phyloP scores from a whole-genome alignment of 2,888 invertebrate genomes.

The Xestia xanthographa region DNA sequence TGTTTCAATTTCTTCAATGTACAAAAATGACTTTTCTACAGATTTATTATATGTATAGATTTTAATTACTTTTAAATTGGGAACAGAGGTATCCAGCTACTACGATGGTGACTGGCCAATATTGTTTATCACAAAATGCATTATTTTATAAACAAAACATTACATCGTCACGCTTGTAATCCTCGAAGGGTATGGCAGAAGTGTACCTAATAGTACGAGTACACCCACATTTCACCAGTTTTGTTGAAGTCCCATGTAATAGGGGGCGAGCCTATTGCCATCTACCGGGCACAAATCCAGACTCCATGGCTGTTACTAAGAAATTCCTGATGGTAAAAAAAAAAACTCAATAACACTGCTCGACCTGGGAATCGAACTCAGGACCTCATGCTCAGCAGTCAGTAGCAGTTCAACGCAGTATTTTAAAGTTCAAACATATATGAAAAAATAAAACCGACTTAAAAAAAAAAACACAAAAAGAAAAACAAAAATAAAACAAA shows the following conservation, averaged over 20 bases:
- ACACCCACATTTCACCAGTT: too few species aligned
- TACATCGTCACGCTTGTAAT: too few species aligned
- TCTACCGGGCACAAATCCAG: not conserved
- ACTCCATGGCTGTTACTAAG: not conserved
- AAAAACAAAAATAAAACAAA: too few species aligned
- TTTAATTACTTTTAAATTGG: not conserved
- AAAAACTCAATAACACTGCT: not conserved
- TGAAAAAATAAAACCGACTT: not conserved
- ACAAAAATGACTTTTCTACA: too few species aligned
- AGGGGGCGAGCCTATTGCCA: too few species aligned
- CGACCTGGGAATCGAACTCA: not conserved
- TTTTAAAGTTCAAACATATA: not conserved
- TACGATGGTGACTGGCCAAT: not conserved
- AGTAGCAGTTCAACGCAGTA: not conserved
- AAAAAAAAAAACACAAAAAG: too few species aligned
- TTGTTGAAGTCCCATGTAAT: too few species aligned
- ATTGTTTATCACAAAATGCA: not conserved
- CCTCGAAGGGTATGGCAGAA: too few species aligned
- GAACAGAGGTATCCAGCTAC: not conserved
- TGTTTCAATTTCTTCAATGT: too few species aligned
- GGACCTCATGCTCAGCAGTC: not conserved
- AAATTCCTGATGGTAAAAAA: not conserved
- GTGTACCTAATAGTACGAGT: too few species aligned
- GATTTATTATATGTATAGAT: too few species aligned
- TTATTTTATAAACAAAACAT: not conserved